Evolutionary conservation across 53 echinoderm and acorn worm species (phyloP).

Genomic region (Mesocentrotus franciscanus): DNA sequence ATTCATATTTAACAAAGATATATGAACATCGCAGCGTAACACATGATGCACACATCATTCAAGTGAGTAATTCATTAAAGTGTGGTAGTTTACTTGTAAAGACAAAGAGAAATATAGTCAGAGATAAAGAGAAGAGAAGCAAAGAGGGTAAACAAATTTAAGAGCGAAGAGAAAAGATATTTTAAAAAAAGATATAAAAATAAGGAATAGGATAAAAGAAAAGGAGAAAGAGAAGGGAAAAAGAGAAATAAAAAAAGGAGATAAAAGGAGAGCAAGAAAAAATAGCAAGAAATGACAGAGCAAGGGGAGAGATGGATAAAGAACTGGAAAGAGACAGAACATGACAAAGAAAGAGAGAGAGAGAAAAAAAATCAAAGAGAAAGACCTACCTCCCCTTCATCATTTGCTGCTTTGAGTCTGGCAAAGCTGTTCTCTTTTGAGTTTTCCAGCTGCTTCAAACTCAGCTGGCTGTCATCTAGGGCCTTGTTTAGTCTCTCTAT

Average conservation of each 20-base stretch:
- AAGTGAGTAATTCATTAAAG: too few species aligned
- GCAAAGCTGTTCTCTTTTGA: constrained; percentile 80
- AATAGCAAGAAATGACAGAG: background rate
- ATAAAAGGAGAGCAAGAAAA: background rate
- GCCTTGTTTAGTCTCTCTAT: constrained; percentile 81
- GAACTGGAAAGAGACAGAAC: background rate
- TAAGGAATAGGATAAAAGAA: background rate
- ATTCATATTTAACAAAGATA: too few species aligned
- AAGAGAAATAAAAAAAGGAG: background rate
- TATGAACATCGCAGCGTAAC: too few species aligned
- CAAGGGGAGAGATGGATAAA: background rate
- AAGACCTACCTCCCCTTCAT: constrained; percentile 82
- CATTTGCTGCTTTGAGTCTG: constrained; percentile 83
- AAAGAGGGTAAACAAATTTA: background rate
- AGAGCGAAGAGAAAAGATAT: too few species aligned
- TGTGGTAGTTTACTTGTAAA: too few species aligned
- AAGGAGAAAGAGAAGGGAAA: background rate
- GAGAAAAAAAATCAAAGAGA: background rate
- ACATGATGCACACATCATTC: too few species aligned
- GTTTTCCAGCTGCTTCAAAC: constrained; percentile 87
- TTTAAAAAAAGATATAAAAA: background rate
- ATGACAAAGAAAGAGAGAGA: background rate
- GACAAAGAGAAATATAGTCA: too few species aligned
- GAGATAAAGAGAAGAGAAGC: too few species aligned
- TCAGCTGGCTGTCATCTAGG: constrained; percentile 87